A percentile compares a stretch with the other conserved stretches of the same genome.
Conservation (phyloP, 2,888 invertebrate genomes). For the Drosophila meridiana region DNA sequence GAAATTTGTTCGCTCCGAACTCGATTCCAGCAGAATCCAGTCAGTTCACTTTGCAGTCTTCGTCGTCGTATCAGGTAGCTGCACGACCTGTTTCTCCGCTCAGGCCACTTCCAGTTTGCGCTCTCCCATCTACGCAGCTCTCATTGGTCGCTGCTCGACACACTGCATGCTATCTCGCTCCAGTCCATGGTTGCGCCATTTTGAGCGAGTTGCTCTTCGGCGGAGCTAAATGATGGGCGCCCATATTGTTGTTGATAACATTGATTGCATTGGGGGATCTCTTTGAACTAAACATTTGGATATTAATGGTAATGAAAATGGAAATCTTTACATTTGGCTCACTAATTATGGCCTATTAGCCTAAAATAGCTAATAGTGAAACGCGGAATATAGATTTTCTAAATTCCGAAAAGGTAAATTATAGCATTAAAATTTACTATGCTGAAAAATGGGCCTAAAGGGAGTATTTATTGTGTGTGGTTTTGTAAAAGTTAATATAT, state of each 20-base stretch:
- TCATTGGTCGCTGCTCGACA: constrained; percentile 52
- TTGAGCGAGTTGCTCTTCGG: constrained; percentile 34
- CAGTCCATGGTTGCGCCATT: constrained; percentile 58
- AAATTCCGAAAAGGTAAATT: background rate
- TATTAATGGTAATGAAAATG: constrained; percentile 48
- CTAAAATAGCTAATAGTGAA: constrained; percentile 24
- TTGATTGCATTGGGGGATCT: constrained; percentile 52
- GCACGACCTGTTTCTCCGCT: constrained; percentile 61
- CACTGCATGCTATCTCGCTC: constrained; percentile 54
- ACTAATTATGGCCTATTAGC: constrained; percentile 51
- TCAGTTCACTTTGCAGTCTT: constrained; percentile 43
- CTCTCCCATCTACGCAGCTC: constrained; percentile 37
- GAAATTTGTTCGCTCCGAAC: constrained; percentile 32
- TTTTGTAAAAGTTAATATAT: too few relatives aligned
- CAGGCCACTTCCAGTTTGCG: constrained; percentile 33
- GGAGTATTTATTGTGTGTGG: background rate
- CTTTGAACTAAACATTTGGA: constrained; percentile 56
- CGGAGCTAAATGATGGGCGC: constrained; percentile 55
- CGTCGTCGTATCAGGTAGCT: constrained; percentile 62
- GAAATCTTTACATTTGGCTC: constrained; percentile 53
- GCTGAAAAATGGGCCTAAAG: background rate
- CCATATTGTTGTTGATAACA: constrained; percentile 64
- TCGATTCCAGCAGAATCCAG: constrained; percentile 69
- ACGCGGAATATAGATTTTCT: background rate
- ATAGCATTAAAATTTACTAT: background rate